Evolutionary conservation across 2,888 invertebrate genomes (phyloP).

Genomic region (Falcaria lacertinaria): DNA sequence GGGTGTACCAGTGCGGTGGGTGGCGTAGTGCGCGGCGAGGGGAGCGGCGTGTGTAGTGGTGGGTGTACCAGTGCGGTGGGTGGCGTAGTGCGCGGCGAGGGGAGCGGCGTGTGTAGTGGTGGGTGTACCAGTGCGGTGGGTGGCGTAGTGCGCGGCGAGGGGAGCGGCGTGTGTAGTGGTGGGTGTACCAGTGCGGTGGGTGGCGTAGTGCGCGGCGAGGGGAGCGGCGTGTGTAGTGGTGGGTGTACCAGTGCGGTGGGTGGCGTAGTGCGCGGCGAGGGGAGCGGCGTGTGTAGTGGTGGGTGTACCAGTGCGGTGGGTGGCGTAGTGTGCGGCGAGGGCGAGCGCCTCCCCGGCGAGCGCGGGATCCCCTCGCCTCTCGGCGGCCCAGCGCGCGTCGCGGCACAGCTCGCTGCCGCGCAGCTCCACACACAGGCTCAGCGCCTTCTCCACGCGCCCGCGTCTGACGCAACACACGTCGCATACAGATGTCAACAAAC

Average conservation of each 20-base stretch:
- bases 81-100: no score
- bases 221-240: not conserved
- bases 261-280: not conserved
- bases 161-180: not conserved
- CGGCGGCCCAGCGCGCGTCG: conserved; percentile 89
- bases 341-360: conserved; percentile 85
- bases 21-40: no score
- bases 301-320: not conserved
- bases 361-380: conserved; percentile 77
- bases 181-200: not conserved
- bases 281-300: not conserved
- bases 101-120: not conserved
- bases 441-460: conserved; percentile 88
- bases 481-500: no score
- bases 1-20: no score
- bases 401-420: conserved; percentile 92
- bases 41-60: no score
- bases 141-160: no score
- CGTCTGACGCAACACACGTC: conserved; percentile 70
- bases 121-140: no score
- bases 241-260: not conserved
- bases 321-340: conserved; percentile 76
- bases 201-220: not conserved
- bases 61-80: no score
- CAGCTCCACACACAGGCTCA: conserved; percentile 91